Evolutionary conservation across 1,140 invertebrate genomes (phyloP).

Genomic region (Ceratosolen solmsi): DNA sequence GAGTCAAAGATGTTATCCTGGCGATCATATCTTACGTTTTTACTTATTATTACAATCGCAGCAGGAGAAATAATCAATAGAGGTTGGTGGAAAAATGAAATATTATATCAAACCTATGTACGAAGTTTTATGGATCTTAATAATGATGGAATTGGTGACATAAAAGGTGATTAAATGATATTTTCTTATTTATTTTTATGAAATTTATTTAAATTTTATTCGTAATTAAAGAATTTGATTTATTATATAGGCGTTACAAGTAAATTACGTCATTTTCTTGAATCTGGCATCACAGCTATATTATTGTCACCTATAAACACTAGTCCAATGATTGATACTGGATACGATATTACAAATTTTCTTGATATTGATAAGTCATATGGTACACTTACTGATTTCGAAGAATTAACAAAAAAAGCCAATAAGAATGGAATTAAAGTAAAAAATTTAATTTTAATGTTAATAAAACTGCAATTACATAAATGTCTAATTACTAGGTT

Average conservation of each 20-base stretch:
- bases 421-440: conserved; percentile 59
- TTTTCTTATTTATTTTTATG: too few relatives aligned
- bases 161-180: conserved; percentile 77
- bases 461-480: neutral
- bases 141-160: conserved; percentile 83
- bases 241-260: conserved; percentile 60
- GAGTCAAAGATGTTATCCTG: conserved; percentile 50
- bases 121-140: conserved; percentile 83
- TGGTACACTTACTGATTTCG: neutral
- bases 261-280: conserved; percentile 77
- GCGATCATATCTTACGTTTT: conserved; percentile 27
- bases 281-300: conserved; percentile 78
- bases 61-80: conserved; percentile 59
- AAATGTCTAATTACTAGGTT: neutral
- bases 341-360: conserved; percentile 56
- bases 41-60: conserved; percentile 47
- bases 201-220: too few relatives aligned
- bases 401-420: conserved; percentile 66
- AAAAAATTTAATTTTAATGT: neutral
- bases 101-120: conserved; percentile 86
- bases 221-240: too few relatives aligned
- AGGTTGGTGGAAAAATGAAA: conserved; percentile 82
- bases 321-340: conserved; percentile 77
- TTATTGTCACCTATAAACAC: conserved; percentile 78
- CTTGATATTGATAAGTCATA: conserved; percentile 70